A percentile compares a stretch with the other conserved stretches of the same genome.
Evolutionary conservation across 2,113 vertebrate species (phyloP).

Genomic region (Nerophis lumbriciformis): DNA sequence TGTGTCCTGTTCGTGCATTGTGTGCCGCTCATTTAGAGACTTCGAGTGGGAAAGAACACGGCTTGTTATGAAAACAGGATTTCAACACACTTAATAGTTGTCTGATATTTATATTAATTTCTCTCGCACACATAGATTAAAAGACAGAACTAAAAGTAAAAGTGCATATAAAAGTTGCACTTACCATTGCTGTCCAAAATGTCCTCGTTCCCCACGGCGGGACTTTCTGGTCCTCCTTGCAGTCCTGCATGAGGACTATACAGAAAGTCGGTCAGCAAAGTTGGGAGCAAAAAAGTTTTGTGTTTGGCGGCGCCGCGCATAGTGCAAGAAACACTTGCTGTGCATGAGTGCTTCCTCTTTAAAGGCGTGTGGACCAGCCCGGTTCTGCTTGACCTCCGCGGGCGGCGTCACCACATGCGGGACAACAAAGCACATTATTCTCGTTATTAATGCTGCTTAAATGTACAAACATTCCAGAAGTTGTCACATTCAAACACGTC

Average conservation of each 20-base stretch:
- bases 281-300: conserved; percentile 59
- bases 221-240: conserved; percentile 30
- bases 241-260: conserved; percentile 18
- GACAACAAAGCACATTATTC: conserved; percentile 6
- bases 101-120: no score
- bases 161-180: conserved; percentile 23
- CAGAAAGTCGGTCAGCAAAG: conserved; percentile 55
- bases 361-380: conserved; percentile 64
- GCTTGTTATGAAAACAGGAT: no score
- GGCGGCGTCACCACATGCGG: conserved; percentile 55
- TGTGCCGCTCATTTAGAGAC: no score
- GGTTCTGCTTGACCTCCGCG: conserved; percentile 49
- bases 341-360: conserved; percentile 63
- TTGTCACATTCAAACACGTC: no score
- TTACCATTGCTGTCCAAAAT: conserved; percentile 24
- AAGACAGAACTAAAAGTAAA: conserved; percentile 1
- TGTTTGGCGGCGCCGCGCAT: conserved; percentile 66
- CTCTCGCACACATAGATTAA: no score
- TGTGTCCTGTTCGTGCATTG: no score
- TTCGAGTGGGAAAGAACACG: no score
- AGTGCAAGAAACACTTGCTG: conserved; percentile 64
- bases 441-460: no score
- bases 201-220: conserved; percentile 22
- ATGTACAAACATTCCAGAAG: no score
- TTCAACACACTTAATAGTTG: no score